Evolutionary conservation across 2,797 vertebrate species (phyloP).

Genomic region (Loriculus beryllinus): DNA sequence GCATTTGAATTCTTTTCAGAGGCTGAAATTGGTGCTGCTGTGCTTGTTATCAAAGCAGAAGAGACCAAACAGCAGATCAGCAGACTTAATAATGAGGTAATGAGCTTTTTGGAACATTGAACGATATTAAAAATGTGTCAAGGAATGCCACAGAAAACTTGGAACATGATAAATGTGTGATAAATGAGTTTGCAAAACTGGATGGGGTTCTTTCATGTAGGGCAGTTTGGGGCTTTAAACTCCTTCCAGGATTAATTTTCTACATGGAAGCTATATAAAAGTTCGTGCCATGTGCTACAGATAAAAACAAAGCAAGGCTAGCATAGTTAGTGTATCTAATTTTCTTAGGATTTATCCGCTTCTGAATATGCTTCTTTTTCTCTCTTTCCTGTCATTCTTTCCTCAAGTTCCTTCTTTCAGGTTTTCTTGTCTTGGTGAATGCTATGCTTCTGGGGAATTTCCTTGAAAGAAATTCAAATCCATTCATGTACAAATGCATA

Average conservation of each 20-base stretch:
- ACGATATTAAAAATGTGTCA: neutral
- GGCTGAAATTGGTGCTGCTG: conserved; percentile 83
- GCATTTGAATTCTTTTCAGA: conserved; percentile 70
- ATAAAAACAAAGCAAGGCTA: neutral
- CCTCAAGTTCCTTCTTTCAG: neutral
- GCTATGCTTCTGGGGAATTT: neutral
- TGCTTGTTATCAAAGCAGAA: conserved; percentile 89
- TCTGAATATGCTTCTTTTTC: neutral
- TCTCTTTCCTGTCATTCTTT: neutral
- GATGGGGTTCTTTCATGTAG: neutral
- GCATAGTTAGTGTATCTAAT: neutral
- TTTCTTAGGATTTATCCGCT: neutral
- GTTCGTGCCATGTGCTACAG: neutral
- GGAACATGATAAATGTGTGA: neutral
- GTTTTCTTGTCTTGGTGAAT: neutral
- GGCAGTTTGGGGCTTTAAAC: neutral
- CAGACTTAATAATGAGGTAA: conserved; percentile 91
- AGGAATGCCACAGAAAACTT: neutral
- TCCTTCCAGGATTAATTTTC: neutral
- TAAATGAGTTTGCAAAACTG: neutral
- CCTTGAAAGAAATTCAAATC: neutral
- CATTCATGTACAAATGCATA: neutral
- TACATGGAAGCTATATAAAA: neutral
- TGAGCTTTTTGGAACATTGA: neutral
- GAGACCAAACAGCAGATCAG: conserved; percentile 91